These are phyloP conservation scores for Drosophila truncata DNA, from an alignment of 1,140 invertebrate species.

Conservation along the genomic window DNA sequence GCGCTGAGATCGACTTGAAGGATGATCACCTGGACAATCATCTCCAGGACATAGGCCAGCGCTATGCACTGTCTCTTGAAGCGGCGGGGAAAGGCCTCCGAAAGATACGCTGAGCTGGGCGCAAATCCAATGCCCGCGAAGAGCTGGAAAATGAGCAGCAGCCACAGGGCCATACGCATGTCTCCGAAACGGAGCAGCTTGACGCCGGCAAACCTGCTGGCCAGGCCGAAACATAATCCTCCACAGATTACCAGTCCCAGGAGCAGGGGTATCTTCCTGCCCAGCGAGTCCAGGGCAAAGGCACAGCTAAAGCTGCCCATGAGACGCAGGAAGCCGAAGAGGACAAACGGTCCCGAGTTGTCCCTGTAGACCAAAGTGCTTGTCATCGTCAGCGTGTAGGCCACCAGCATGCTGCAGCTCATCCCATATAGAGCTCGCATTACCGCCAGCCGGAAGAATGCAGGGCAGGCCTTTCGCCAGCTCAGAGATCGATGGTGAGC, in stretches of 20 bases:
- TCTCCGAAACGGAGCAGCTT: conserved; percentile 18
- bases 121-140: conserved; percentile 66
- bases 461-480: conserved; percentile 50
- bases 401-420: conserved; percentile 57
- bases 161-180: conserved; percentile 58
- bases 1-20: conserved; percentile 26
- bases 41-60: conserved; percentile 60
- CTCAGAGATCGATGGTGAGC: conserved; percentile 37
- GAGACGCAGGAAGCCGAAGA: conserved; percentile 65
- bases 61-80: conserved; percentile 66
- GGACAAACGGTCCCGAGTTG: conserved; percentile 55
- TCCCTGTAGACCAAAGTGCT: conserved; percentile 50
- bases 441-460: conserved; percentile 60
- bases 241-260: conserved; percentile 61
- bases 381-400: conserved; percentile 43
- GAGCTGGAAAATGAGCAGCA: conserved; percentile 63
- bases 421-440: conserved; percentile 50
- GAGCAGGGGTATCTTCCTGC: conserved; percentile 62
- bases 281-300: conserved; percentile 61
- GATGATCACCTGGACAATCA: conserved; percentile 55
- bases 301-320: conserved; percentile 51
- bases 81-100: conserved; percentile 71
- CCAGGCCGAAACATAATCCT: conserved; percentile 48
- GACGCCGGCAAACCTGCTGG: conserved; percentile 44
- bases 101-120: conserved; percentile 66